Percentiles rank a stretch among this genome's conserved stretches.
Evolutionary conservation across 1,140 invertebrate genomes (phyloP).

Genomic region (Mizuhopecten yessoensis): DNA sequence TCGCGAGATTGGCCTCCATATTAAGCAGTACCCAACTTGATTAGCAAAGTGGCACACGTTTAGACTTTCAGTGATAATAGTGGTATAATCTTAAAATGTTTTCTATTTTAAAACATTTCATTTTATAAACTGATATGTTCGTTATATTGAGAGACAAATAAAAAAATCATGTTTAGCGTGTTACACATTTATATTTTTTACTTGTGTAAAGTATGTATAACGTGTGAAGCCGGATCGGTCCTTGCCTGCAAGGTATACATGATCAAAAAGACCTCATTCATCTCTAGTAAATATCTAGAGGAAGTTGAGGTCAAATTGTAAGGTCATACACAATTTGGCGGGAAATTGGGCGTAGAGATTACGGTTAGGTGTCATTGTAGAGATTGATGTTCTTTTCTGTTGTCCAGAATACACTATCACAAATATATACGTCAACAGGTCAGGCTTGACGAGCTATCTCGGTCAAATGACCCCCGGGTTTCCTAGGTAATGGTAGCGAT

Average conservation of each 20-base stretch:
- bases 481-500: constrained; percentile 22
- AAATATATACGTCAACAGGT: constrained; percentile 19
- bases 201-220: too few species aligned
- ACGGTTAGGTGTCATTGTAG: background rate
- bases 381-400: background rate
- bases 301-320: background rate
- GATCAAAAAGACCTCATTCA: background rate
- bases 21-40: too few species aligned
- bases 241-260: background rate
- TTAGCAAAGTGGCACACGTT: too few species aligned
- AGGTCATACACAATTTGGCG: constrained; percentile 25
- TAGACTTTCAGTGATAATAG: too few species aligned
- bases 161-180: too few species aligned
- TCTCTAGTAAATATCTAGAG: background rate
- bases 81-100: too few species aligned
- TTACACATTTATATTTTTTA: too few species aligned
- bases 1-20: too few species aligned
- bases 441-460: background rate
- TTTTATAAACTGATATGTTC: too few species aligned
- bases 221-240: background rate
- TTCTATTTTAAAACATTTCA: too few species aligned
- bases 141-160: too few species aligned
- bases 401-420: constrained; percentile 5
- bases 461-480: constrained; percentile 36
- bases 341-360: constrained; percentile 1